These are phyloP conservation scores for Rhincodon typus DNA, from an alignment of 2,797 vertebrate genomes.

Conservation along the genomic window DNA sequence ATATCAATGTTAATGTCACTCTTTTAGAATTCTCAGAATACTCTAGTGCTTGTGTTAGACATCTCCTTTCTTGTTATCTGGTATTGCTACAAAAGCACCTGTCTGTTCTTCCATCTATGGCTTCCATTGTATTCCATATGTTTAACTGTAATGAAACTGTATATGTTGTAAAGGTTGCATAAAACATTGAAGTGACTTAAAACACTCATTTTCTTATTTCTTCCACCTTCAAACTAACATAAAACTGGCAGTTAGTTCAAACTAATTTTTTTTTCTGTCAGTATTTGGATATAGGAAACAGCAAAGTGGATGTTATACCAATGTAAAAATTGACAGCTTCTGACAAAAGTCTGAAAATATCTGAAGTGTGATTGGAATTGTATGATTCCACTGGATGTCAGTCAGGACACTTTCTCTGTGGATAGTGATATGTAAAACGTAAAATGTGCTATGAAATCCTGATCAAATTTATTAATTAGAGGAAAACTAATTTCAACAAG, in stretches of 20 bases:
- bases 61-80: neutral
- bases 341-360: neutral
- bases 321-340: neutral
- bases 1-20: neutral
- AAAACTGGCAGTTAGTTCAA: neutral
- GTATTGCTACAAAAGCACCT: neutral
- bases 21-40: neutral
- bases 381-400: neutral
- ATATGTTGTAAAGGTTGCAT: neutral
- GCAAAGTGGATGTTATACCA: neutral
- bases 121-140: neutral
- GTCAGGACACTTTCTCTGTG: neutral
- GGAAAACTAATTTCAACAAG: neutral
- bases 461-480: neutral
- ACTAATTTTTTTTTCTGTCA: neutral
- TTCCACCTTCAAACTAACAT: neutral
- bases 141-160: neutral
- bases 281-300: neutral
- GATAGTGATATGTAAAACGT: neutral
- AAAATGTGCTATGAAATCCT: neutral
- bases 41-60: neutral
- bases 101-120: neutral
- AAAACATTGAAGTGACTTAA: neutral
- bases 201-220: neutral
- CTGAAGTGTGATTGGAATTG: conserved; percentile 6